A percentile compares a stretch with the other conserved stretches of the same genome.
Evolutionary conservation across 2,797 vertebrate genomes (phyloP).

Genomic region (Urosaurus nigricauda): DNA sequence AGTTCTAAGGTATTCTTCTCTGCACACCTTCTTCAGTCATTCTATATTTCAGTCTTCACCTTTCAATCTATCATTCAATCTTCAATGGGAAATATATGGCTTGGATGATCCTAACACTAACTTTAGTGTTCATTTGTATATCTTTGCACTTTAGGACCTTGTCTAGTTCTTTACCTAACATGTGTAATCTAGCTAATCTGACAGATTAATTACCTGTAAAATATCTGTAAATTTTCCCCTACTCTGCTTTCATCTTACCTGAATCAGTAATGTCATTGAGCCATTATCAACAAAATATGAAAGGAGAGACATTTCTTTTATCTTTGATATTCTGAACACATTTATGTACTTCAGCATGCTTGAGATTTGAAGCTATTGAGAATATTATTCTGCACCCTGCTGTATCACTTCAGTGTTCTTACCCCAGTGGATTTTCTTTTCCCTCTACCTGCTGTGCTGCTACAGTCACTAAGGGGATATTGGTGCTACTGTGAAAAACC

Average conservation of each 20-base stretch:
- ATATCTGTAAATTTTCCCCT: no score
- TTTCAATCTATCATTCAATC: neutral
- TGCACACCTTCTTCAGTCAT: neutral
- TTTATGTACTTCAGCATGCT: neutral
- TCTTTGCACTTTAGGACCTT: no score
- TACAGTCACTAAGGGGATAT: neutral
- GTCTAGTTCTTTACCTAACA: no score
- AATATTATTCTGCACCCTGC: neutral
- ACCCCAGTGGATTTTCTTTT: neutral
- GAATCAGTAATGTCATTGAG: neutral
- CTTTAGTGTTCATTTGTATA: no score
- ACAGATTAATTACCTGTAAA: no score
- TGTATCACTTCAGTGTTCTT: neutral
- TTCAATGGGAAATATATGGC: neutral
- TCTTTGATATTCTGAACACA: neutral
- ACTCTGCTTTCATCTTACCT: neutral
- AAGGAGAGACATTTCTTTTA: neutral
- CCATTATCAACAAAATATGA: neutral
- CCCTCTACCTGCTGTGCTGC: neutral
- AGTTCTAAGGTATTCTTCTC: neutral
- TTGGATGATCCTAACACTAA: no score
- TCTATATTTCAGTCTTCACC: neutral
- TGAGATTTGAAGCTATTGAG: neutral
- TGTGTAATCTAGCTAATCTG: no score
- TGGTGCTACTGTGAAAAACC: neutral